Percentiles rank a stretch among this genome's conserved stretches.
phyloP scores from a whole-genome alignment of 2,113 vertebrate species.

The Erythrocercus mccallii region DNA sequence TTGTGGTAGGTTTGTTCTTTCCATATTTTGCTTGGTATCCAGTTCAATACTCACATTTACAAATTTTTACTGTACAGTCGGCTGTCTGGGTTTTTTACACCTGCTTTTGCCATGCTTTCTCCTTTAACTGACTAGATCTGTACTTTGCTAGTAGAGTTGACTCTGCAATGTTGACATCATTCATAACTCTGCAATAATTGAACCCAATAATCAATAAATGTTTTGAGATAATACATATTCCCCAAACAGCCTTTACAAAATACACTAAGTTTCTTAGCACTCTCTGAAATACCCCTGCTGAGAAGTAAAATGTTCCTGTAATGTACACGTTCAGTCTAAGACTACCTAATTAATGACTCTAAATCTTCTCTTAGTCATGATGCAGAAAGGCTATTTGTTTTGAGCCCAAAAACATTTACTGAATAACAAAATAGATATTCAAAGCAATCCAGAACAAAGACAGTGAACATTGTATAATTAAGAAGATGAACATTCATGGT shows the following conservation, averaged over 20 bases:
- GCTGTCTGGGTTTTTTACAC: neutral
- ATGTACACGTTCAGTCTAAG: neutral
- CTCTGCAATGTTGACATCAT: neutral
- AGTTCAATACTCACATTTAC: neutral
- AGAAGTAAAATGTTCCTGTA: neutral
- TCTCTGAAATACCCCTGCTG: neutral
- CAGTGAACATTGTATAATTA: neutral
- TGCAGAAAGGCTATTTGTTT: slow-evolving; percentile 6
- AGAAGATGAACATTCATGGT: neutral
- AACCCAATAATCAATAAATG: neutral
- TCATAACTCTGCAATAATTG: neutral
- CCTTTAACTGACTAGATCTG: neutral
- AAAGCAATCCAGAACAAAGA: slow-evolving; percentile 12
- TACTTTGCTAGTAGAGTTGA: neutral
- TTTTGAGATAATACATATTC: neutral
- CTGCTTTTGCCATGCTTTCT: neutral
- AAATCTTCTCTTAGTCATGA: neutral
- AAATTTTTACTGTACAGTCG: neutral
- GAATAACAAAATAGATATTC: slow-evolving; percentile 22
- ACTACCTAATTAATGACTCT: slow-evolving; percentile 3
- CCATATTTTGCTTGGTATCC: neutral
- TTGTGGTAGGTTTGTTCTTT: neutral
- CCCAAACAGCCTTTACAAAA: neutral
- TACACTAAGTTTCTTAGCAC: neutral
- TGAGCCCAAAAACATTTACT: slow-evolving; percentile 15